Evolutionary conservation across 2,113 vertebrate genomes (phyloP).

Genomic region (Poecilia latipinna): DNA sequence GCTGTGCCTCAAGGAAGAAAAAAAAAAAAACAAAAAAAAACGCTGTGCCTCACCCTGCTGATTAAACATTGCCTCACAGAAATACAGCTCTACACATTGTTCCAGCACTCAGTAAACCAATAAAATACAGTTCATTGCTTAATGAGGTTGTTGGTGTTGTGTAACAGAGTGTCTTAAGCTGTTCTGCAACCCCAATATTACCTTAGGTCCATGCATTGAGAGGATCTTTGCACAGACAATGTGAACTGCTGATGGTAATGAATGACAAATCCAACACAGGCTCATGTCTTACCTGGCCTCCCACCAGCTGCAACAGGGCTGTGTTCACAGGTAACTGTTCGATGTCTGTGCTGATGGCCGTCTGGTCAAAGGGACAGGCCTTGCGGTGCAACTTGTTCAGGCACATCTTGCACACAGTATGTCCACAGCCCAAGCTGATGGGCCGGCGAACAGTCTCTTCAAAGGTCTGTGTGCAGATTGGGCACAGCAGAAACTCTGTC

Average conservation of each 20-base stretch:
- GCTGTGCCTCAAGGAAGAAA: constrained; percentile 1
- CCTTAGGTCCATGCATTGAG: neutral
- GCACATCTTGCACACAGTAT: constrained; percentile 99
- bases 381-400: constrained; percentile 99
- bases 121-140: constrained; percentile 34
- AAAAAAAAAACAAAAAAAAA: neutral
- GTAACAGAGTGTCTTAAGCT: too few species aligned
- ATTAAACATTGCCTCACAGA: constrained; percentile 21
- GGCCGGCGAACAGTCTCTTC: constrained; percentile 96
- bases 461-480: constrained; percentile 99
- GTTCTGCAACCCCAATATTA: neutral
- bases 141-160: constrained; percentile 15
- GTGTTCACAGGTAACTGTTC: constrained; percentile 98
- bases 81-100: constrained; percentile 2
- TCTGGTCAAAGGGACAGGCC: constrained; percentile 99
- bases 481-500: constrained; percentile 99
- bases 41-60: constrained; percentile 29
- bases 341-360: constrained; percentile 97
- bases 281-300: constrained; percentile 87
- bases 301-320: constrained; percentile 93
- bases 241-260: neutral
- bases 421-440: constrained; percentile 97
- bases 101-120: constrained; percentile 19
- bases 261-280: neutral
- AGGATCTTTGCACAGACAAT: neutral